phyloP scores from a whole-genome alignment of 2,113 vertebrate genomes.

The Machaerirhynchus nigripectus region DNA sequence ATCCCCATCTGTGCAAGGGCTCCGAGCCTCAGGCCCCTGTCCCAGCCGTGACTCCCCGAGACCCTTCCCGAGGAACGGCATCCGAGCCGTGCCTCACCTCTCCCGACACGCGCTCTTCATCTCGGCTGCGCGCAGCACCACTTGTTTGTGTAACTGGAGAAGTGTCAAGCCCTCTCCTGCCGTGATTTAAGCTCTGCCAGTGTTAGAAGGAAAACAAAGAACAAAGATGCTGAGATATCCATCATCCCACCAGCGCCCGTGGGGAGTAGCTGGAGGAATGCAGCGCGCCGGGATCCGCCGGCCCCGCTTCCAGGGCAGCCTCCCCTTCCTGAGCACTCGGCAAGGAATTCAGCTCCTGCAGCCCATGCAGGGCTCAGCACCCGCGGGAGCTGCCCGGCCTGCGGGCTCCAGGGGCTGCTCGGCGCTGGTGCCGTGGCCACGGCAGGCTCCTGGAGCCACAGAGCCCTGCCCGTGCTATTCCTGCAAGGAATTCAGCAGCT shows the following conservation, averaged over 20 bases:
- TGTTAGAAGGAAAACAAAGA: conserved; percentile 68
- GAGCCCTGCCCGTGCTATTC: not conserved
- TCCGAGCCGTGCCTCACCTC: not conserved
- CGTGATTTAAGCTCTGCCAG: conserved; percentile 73
- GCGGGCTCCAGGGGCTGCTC: not conserved
- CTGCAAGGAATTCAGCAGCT: not conserved
- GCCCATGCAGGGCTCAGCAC: not conserved
- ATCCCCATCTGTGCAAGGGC: not conserved
- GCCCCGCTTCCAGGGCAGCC: conserved; percentile 36
- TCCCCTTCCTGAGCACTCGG: conserved; percentile 54
- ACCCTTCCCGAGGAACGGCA: not conserved
- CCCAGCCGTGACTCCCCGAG: not conserved
- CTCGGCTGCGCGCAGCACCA: not conserved
- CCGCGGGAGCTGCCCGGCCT: not conserved
- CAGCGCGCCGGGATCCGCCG: not conserved
- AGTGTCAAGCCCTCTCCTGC: conserved; percentile 39
- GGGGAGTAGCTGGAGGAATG: conserved; percentile 64
- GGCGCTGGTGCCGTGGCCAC: fast-evolving
- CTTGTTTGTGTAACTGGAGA: conserved; percentile 68
- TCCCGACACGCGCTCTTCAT: not conserved
- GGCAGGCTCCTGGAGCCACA: not conserved
- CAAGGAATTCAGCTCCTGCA: conserved; percentile 25
- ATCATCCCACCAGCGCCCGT: conserved; percentile 58
- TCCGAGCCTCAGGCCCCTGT: not conserved
- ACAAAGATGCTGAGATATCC: conserved; percentile 76